Conservation (phyloP, 2,888 invertebrate genomes). For the Cheilosia variabilis region DNA sequence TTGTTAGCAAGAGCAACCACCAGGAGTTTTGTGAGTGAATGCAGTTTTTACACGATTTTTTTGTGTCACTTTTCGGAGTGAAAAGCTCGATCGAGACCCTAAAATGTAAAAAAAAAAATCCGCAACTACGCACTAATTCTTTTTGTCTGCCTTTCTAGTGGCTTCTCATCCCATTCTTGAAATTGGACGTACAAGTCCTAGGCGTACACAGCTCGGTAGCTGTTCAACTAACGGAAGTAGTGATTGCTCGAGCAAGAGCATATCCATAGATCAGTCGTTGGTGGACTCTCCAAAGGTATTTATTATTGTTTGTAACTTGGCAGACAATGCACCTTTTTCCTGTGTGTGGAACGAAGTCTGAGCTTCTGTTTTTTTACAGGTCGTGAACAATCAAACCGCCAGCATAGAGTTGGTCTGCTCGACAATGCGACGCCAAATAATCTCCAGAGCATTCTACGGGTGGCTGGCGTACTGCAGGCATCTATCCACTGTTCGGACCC, state of each 20-base stretch:
- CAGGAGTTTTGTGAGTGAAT: conserved; percentile 87
- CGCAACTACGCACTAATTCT: not conserved
- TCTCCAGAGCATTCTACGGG: conserved; percentile 97
- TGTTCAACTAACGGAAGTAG: conserved; percentile 88
- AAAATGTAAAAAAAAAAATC: too few relatives aligned
- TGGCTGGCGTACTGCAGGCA: conserved; percentile 98
- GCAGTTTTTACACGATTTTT: too few relatives aligned
- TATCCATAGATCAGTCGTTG: conserved; percentile 83
- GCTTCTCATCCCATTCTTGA: conserved; percentile 88
- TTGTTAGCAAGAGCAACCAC: conserved; percentile 90
- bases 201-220: conserved; percentile 85
- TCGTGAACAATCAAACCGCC: conserved; percentile 83
- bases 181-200: conserved; percentile 83
- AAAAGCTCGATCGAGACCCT: too few relatives aligned
- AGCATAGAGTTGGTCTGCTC: conserved; percentile 93
- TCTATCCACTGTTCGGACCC: conserved; percentile 95
- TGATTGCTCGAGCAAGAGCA: conserved; percentile 86
- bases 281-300: conserved; percentile 78
- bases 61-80: too few relatives aligned
- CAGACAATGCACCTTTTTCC: not conserved
- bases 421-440: conserved; percentile 97
- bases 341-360: too few relatives aligned
- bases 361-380: conserved; percentile 4
- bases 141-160: conserved; percentile 83
- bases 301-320: not conserved